These are phyloP conservation scores for Calcarius lapponicus DNA, from an alignment of 2,797 vertebrate genomes.

Conservation along the genomic window DNA sequence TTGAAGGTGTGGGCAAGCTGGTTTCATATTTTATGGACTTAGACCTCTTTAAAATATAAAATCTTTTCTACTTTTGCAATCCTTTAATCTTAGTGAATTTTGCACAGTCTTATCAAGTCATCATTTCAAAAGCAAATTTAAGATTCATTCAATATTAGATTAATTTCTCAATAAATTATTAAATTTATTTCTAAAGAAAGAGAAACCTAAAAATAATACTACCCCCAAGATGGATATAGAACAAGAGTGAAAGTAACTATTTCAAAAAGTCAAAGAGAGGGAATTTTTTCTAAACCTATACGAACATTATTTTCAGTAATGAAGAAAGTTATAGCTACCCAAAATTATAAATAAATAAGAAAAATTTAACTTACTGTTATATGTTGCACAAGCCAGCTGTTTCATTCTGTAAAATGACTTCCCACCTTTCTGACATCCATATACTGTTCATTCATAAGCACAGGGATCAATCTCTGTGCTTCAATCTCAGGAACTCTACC, in stretches of 20 bases:
- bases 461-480: neutral
- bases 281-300: neutral
- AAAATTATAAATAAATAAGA: neutral
- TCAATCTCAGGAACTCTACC: neutral
- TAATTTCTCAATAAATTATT: neutral
- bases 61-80: neutral
- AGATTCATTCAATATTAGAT: neutral
- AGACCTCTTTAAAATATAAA: neutral
- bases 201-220: neutral
- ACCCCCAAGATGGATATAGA: neutral
- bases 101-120: neutral
- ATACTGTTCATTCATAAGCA: neutral
- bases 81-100: neutral
- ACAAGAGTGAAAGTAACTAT: neutral
- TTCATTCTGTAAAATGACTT: neutral
- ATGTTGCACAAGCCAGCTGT: neutral
- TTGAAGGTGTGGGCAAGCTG: neutral
- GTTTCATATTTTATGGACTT: neutral
- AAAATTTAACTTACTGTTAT: neutral
- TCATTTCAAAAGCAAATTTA: neutral
- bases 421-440: neutral
- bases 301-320: neutral
- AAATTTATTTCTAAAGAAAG: neutral
- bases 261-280: neutral
- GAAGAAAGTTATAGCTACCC: neutral